Base-by-base conservation (phyloP, 1,140 invertebrate species). In the Linepithema humile region DNA sequence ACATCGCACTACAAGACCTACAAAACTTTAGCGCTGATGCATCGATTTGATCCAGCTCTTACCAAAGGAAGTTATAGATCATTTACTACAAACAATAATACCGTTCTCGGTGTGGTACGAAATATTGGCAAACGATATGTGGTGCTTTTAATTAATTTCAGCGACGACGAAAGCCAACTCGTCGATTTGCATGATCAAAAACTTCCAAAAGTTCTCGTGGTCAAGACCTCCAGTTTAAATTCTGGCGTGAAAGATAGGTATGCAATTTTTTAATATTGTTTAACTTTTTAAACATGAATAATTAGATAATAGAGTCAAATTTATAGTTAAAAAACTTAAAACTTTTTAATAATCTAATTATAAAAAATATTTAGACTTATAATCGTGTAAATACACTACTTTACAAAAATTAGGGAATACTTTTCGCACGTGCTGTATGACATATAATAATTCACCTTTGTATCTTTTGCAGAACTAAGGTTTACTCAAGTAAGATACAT, bases 1-100 rank as follows among this genome's bases (percentile, higher is more conserved):
- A 85, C 88, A 15, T 95, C 95, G 69, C 94, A 95, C 59, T 96
- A 95, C 40, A 94, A 94, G 45, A 90, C 96, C 4, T 96, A 95
- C 86, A 93, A 94, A 62, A 86, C 86, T 5, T 90, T 96, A 4
- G 90, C 93, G 0, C 84, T 85, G 10, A 75, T 96, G 32, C 90
- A 95, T 15, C 92, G 89, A 10, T 85, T 78, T 0, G 89, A 85
- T 2, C 82, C 88, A 0, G 92, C 94, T 1, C 83, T 96, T 15
- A 90, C 89, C 0, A 26, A 90, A 48, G 95, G 95, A 64, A 85
- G 84, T 3, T 91, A 95, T 2, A 82, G 82, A 48, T 91, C 93
- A 1, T 83, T 89, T 7, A 85, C 93, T 0, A 38, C 95, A 0
- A 93, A 93, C 2, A 89, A 94, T 7, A 9, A 32, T 5, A 77